Conservation (phyloP, 1,140 invertebrate species). For the Drosophila dunni region DNA sequence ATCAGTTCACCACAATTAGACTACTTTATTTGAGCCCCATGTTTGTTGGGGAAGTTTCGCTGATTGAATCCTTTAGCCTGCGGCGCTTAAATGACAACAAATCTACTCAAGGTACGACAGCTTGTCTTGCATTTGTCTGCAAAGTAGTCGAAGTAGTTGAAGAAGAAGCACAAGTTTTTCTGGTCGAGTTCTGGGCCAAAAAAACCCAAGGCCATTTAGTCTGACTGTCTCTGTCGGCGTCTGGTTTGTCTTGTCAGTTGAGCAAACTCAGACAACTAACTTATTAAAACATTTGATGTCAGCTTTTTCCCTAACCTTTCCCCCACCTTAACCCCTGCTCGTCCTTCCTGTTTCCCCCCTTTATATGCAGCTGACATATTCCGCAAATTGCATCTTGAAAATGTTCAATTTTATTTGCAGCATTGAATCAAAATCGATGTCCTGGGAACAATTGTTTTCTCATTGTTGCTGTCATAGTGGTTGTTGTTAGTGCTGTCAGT, state of each 20-base stretch:
- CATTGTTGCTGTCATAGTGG: not conserved
- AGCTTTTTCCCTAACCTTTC: not conserved
- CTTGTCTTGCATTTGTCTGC: no score
- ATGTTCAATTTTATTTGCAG: constrained; percentile 40
- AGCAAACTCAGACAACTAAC: not conserved
- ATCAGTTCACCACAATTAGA: no score
- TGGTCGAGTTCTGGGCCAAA: no score
- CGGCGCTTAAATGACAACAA: no score
- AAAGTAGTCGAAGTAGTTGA: no score
- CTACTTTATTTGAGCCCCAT: no score
- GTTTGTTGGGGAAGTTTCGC: no score
- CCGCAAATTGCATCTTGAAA: constrained; percentile 47
- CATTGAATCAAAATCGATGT: constrained; percentile 56
- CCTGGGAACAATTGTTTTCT: constrained; percentile 41
- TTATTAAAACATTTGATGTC: constrained; percentile 28
- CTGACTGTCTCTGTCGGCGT: no score
- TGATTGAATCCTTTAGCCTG: no score
- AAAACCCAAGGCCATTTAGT: not conserved
- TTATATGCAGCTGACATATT: constrained; percentile 22
- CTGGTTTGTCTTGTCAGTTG: constrained; percentile 3
- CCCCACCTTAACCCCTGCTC: not conserved
- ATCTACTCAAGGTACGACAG: no score
- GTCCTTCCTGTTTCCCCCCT: not conserved
- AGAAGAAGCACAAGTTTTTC: no score
- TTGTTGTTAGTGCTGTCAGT: constrained; percentile 30